Percentiles rank a stretch among this genome's conserved stretches.
phyloP scores from a whole-genome alignment of 1,140 invertebrate species.

The Odontomachus brunneus region DNA sequence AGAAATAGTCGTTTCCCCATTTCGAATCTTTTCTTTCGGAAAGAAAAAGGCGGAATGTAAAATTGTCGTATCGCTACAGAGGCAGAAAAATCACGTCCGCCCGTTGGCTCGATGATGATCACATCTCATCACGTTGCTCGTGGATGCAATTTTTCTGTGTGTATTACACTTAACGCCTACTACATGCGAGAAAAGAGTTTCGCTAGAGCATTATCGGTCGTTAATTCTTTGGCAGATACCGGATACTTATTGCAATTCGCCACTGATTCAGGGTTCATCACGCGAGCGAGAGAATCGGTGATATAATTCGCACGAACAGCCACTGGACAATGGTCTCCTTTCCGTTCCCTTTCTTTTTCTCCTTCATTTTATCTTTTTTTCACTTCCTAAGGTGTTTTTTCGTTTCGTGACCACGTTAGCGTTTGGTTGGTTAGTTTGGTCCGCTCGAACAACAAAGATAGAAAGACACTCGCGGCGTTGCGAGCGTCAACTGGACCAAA shows the following conservation, averaged over 20 bases:
- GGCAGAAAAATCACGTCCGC: slow-evolving; percentile 59
- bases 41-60: slow-evolving; percentile 74
- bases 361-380: neutral
- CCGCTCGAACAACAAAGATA: no score
- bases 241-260: slow-evolving; percentile 32
- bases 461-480: no score
- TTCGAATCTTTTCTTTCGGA: slow-evolving; percentile 52
- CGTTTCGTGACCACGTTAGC: no score
- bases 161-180: slow-evolving; percentile 34
- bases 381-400: no score
- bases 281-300: slow-evolving; percentile 4
- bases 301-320: slow-evolving; percentile 13
- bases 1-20: slow-evolving; percentile 38
- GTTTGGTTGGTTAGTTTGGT: no score
- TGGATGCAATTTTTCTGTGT: slow-evolving; percentile 44
- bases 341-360: neutral
- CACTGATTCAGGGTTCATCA: neutral
- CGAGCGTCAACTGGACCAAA: no score
- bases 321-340: neutral
- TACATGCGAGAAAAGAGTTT: slow-evolving; percentile 15
- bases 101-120: neutral
- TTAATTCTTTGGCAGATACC: slow-evolving; percentile 69
- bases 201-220: slow-evolving; percentile 36
- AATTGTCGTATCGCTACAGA: slow-evolving; percentile 39
- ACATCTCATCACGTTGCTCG: slow-evolving; percentile 12